Percentiles rank a stretch among this genome's conserved stretches.
Evolutionary conservation across 2,113 vertebrate species (phyloP).

Genomic region (Corynorhinus townsendii): DNA sequence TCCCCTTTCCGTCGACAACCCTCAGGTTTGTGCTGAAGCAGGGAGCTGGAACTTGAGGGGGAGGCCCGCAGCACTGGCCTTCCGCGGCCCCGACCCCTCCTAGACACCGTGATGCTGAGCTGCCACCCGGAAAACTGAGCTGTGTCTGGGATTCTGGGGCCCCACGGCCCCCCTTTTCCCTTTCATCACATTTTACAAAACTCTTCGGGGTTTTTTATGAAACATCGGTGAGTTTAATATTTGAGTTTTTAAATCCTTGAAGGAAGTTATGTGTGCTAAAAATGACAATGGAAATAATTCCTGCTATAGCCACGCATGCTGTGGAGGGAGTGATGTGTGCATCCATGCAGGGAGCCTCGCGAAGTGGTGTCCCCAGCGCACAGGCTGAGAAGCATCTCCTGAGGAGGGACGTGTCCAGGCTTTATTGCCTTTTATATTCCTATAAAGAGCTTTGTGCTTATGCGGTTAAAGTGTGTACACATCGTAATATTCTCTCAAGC

Average conservation of each 20-base stretch:
- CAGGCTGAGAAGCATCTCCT: neutral
- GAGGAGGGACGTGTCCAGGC: neutral
- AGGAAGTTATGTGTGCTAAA: neutral
- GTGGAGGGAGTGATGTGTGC: neutral
- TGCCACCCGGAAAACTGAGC: neutral
- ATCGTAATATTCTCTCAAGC: neutral
- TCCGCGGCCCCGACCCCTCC: neutral
- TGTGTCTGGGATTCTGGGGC: neutral
- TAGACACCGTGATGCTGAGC: neutral
- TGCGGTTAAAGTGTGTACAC: neutral
- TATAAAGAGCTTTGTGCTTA: neutral
- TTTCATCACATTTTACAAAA: neutral
- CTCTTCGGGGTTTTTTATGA: neutral
- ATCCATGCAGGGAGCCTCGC: neutral
- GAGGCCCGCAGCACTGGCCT: neutral
- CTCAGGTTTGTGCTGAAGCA: neutral
- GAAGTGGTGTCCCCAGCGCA: neutral
- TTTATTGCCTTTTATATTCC: neutral
- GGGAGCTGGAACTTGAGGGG: no score
- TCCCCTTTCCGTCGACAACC: neutral
- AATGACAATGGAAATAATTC: neutral
- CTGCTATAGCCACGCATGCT: neutral
- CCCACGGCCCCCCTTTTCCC: neutral
- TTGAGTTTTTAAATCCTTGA: conserved; percentile 32
- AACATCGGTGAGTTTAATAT: neutral